Base-by-base conservation (phyloP, 2,888 invertebrate species). In the Congeria kusceri region DNA sequence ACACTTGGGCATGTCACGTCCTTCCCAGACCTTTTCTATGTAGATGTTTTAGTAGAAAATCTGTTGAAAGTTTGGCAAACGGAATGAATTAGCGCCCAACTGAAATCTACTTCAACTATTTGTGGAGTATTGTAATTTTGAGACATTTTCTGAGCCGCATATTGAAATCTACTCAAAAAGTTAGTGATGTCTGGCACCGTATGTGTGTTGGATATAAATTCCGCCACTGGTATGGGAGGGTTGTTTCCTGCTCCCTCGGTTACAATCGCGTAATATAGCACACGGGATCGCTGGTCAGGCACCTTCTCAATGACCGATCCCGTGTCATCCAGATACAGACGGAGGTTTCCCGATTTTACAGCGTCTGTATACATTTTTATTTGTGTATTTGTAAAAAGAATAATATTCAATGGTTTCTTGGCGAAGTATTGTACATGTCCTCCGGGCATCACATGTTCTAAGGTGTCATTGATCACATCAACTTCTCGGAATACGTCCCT, bases 41-140 rank as follows among this genome's bases (percentile, higher is more conserved):
- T 62, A 62, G 20, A 18, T 15, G 5, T n/a, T n/a, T 62, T 23
- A 20, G 62, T 39, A n/a, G 62, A 20, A n/a, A 15, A 20, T 62
- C 9, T 62, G 62, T 62, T 62, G 11, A 62, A 39, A 23, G 39
- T 20, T 39, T 39, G 7, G 29, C 2, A 39, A 46, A 46, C 63
- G 1, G 63, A 44, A 25, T 63, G 63, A 63, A 63, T 63, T 15
- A 63, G 39, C 20, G 46, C 63, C 63, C 63, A 44, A 27, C 63
- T 63, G 25, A 32, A 3, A 9, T 63, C 63, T 23, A 39, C 39
- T 46, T 63, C 29, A 11, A 44, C 46, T 11, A n/a, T 46, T 20
- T 46, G 1, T 23, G 63, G 46, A n/a, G 11, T 23, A 39, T 44
- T 44, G 15, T 46, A 63, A 1, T 46, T n/a, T 63, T 27, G 23